phyloP scores from a whole-genome alignment of 2,113 vertebrate species.

The Petroica traversi region DNA sequence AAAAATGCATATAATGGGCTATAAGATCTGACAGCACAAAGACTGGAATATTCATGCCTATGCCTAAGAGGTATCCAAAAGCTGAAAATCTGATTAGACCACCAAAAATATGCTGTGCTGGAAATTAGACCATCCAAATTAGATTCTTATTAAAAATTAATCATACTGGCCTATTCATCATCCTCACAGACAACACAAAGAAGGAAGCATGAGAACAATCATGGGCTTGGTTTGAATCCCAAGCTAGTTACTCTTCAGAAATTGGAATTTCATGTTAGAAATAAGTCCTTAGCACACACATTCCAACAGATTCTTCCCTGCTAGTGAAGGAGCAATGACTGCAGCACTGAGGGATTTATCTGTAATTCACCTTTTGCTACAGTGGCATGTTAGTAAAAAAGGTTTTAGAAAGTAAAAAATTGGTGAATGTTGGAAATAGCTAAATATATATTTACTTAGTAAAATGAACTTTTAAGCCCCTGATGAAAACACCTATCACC shows the following conservation, averaged over 20 bases:
- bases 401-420: not conserved
- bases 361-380: not conserved
- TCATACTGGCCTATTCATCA: slow-evolving; percentile 35
- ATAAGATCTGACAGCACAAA: slow-evolving; percentile 28
- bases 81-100: slow-evolving; percentile 53
- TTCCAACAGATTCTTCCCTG: not conserved
- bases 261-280: not conserved
- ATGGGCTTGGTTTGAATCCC: not conserved
- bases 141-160: slow-evolving; percentile 57
- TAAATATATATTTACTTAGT: not conserved
- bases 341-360: not conserved
- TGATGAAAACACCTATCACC: not conserved
- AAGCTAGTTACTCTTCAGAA: not conserved
- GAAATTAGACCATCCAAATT: slow-evolving; percentile 43
- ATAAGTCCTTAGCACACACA: not conserved
- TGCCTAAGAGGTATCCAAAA: slow-evolving; percentile 31
- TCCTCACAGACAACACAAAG: slow-evolving; percentile 1
- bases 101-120: slow-evolving; percentile 5
- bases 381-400: not conserved
- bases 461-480: not conserved
- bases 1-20: not conserved
- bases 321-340: not conserved
- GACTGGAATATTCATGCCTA: not conserved
- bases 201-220: not conserved
- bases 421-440: not conserved